A percentile compares a stretch with the other conserved stretches of the same genome.
Evolutionary conservation across 2,113 vertebrate genomes (phyloP).

Genomic region (Hippocampus mohnikei): DNA sequence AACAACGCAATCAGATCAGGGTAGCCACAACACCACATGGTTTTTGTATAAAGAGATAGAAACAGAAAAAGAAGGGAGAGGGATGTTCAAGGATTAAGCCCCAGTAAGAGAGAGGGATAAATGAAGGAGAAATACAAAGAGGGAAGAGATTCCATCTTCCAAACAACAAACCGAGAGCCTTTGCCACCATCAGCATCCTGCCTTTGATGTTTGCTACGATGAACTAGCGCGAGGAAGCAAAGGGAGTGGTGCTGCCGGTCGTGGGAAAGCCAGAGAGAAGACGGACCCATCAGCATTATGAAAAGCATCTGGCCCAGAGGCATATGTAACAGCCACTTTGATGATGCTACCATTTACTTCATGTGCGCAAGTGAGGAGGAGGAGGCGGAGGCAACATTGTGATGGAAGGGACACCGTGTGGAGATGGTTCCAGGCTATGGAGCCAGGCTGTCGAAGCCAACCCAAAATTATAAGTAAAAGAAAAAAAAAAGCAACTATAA

Average conservation of each 20-base stretch:
- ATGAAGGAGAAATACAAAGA: conserved; percentile 37
- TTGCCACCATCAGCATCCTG: conserved; percentile 55
- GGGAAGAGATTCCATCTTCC: conserved; percentile 49
- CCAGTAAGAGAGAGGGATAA: conserved; percentile 19
- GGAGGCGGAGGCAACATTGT: conserved; percentile 35
- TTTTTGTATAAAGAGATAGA: conserved; percentile 42
- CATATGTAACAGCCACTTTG: conserved; percentile 67
- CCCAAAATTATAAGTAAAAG: conserved; percentile 32
- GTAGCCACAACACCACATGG: conserved; percentile 40
- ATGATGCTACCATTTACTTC: conserved; percentile 63
- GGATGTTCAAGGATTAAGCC: conserved; percentile 30
- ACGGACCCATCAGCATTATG: conserved; percentile 62
- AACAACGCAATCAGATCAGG: conserved; percentile 46
- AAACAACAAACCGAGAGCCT: conserved; percentile 53
- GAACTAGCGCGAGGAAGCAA: conserved; percentile 32
- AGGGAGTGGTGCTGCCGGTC: conserved; percentile 23
- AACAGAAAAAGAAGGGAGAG: conserved; percentile 19
- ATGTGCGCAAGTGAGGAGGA: conserved; percentile 29
- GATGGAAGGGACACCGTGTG: conserved; percentile 40
- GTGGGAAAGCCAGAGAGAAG: conserved; percentile 44
- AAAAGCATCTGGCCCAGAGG: conserved; percentile 60
- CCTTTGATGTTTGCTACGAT: conserved; percentile 67
- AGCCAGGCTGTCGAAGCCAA: conserved; percentile 51
- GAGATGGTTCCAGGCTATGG: conserved; percentile 59
- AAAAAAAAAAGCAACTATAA: conserved; percentile 32